Evolutionary conservation across 2,797 vertebrate genomes (phyloP), one percentile per base, ranked within the genome.

Genomic region (Labroides dimidiatus): DNA sequence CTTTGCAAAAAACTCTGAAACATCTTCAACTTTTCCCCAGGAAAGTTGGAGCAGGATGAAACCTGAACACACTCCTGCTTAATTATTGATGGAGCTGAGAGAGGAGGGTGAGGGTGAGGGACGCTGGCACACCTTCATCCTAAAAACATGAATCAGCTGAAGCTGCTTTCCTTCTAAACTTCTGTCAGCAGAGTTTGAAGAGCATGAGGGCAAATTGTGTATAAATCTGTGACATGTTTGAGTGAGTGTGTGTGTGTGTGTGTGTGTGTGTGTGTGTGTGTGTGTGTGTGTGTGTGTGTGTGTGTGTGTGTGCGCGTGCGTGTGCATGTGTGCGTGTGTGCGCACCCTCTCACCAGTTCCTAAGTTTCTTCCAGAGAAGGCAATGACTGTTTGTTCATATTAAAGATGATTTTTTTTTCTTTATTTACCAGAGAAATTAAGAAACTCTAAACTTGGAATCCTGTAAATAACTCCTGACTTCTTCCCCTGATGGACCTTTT

Each of bases 61-160:
- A 68, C 65, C 59, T 47, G 19, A 77, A 60, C 48, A 70, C 36
- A 52, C 48, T 27, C n/a, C 0, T 36, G 15, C 6, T 85, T 68
- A 89, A 89, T 89, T 87, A 90, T 85, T 89, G 76, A 90, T 81
- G 23, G 52, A 13, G 50, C 74, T 67, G 80, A 78, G 69, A 37
- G 61, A 55, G 79, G 48, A 41, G 55, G 47, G 52, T 50, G 50
- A 74, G 55, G 48, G 55, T 50, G 50, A 74, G 53, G 37, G 20
- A 66, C 71, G 37, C 19, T 24, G 43, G 47, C 50, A 62, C 42
- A 47, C 64, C 19, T 59, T 64, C 11, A 43, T 60, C 19, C 43
- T 12, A 23, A 56, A 75, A 44, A 44, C 41, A 14, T 10, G 17
- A 58, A 43, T 69, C n/a, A 64, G 52, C 60, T 62, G 52, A 30